A percentile compares a stretch with the other conserved stretches of the same genome.
phyloP scores from a whole-genome alignment of 2,113 vertebrate species.

The Gorsachius goisagi region DNA sequence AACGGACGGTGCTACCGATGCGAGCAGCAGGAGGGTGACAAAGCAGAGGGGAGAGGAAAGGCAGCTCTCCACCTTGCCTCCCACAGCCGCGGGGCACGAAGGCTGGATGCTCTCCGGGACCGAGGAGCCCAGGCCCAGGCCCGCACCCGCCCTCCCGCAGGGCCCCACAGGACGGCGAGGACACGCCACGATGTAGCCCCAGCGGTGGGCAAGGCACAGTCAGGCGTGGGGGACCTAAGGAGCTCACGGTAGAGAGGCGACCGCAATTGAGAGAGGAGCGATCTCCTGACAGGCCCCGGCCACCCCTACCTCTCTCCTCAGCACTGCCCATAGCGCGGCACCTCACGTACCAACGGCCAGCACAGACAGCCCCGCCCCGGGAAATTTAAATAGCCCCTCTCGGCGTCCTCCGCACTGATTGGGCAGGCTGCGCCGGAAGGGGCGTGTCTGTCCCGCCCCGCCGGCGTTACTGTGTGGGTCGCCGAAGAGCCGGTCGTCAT shows the following conservation, averaged over 20 bases:
- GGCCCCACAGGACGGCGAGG: background rate
- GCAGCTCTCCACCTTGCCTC: too few species aligned
- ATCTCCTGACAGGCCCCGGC: too few species aligned
- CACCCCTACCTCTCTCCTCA: conserved; percentile 8
- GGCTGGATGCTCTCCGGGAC: too few species aligned
- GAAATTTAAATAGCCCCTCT: background rate
- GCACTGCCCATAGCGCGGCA: background rate
- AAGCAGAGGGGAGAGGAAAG: accelerated
- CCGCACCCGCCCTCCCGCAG: background rate
- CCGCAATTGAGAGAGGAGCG: accelerated
- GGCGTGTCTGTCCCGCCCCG: background rate
- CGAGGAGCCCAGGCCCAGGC: too few species aligned
- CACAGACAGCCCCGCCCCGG: accelerated
- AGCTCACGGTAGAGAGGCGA: background rate
- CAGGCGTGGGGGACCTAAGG: too few species aligned
- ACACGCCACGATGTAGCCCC: accelerated
- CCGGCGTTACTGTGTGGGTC: too few species aligned
- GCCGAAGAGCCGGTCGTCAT: background rate
- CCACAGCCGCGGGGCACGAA: accelerated
- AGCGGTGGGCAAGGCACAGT: too few species aligned
- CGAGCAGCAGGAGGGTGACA: accelerated
- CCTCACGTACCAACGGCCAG: background rate
- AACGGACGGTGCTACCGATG: accelerated
- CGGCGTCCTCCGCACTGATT: background rate
- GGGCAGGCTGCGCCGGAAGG: background rate